phyloP scores from a whole-genome alignment of 2,113 vertebrate species.

The Pterocles gutturalis region DNA sequence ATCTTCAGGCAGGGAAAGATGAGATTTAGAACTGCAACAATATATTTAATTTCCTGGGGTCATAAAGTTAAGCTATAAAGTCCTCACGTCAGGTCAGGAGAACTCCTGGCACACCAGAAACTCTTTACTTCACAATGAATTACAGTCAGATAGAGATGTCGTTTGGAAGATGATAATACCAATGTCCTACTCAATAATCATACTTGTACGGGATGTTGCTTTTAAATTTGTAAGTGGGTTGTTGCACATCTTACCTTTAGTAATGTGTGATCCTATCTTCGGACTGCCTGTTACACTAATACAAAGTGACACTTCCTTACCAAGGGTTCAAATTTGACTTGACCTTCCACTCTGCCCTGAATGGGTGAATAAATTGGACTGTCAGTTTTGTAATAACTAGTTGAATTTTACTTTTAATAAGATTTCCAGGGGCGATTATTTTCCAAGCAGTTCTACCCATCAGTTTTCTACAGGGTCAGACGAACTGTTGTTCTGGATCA shows the following conservation, averaged over 20 bases:
- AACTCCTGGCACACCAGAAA: not conserved
- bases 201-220: not conserved
- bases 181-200: not conserved
- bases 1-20: not conserved
- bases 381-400: constrained; percentile 35
- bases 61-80: not conserved
- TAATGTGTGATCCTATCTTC: not conserved
- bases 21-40: not conserved
- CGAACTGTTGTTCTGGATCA: not conserved
- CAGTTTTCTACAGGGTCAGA: not conserved
- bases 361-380: constrained; percentile 13
- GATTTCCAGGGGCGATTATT: constrained; percentile 1
- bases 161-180: not conserved
- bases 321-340: constrained; percentile 20
- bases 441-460: constrained; percentile 22
- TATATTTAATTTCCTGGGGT: not conserved
- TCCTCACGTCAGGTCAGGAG: not conserved
- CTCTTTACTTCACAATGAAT: not conserved
- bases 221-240: not conserved
- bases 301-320: constrained; percentile 27
- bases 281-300: constrained; percentile 29
- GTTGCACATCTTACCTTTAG: constrained; percentile 4
- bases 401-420: constrained; percentile 31
- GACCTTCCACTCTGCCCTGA: constrained; percentile 25
- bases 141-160: not conserved